These are phyloP conservation scores for Cephus pygmeus DNA, from an alignment of 2,888 invertebrate genomes.

Conservation along the genomic window DNA sequence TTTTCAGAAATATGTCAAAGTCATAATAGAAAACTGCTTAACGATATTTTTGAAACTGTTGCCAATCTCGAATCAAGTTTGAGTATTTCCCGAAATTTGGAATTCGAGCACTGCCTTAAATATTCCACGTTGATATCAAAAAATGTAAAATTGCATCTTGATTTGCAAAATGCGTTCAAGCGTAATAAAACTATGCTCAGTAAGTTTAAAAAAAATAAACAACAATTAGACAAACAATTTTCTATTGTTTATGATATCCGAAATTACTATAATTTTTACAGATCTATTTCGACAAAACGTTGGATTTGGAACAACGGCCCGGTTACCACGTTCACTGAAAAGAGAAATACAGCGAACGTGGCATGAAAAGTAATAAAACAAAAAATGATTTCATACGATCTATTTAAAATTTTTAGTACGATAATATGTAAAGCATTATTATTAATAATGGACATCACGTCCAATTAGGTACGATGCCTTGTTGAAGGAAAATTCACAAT, in stretches of 20 bases:
- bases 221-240: not conserved
- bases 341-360: constrained; percentile 46
- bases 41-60: too few species aligned
- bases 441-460: constrained; percentile 10
- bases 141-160: constrained; percentile 31
- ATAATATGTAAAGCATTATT: not conserved
- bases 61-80: constrained; percentile 38
- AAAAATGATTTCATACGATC: not conserved
- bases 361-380: constrained; percentile 44
- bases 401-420: not conserved
- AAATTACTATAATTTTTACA: constrained; percentile 15
- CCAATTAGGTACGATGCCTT: constrained; percentile 46
- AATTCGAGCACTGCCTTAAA: constrained; percentile 37
- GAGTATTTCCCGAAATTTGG: constrained; percentile 38
- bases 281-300: constrained; percentile 52
- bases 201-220: constrained; percentile 23
- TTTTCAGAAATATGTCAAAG: too few species aligned
- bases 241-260: not conserved
- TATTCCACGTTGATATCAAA: constrained; percentile 38
- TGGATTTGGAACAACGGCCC: constrained; percentile 30
- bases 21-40: too few species aligned
- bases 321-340: constrained; percentile 41
- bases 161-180: constrained; percentile 43
- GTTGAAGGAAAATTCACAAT: constrained; percentile 39
- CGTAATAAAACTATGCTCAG: constrained; percentile 51